These are phyloP conservation scores for Girardinus metallicus DNA, from an alignment of 2,797 vertebrate species.

Conservation along the genomic window DNA sequence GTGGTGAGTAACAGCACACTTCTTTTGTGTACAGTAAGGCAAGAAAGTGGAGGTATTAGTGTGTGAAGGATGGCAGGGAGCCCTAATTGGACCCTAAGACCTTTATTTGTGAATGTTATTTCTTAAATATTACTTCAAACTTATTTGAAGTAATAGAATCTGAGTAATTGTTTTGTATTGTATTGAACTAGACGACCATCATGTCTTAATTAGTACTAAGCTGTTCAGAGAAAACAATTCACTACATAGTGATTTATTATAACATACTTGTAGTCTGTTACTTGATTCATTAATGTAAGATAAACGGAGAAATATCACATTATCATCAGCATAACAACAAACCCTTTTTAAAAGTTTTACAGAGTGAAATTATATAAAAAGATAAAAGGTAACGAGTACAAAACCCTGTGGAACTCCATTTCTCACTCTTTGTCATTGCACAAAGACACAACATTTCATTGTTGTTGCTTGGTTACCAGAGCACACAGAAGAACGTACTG, in stretches of 20 bases:
- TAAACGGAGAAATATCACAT: too few relatives aligned
- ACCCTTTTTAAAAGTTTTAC: neutral
- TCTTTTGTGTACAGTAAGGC: slow-evolving; percentile 69
- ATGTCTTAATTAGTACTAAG: neutral
- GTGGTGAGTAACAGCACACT: slow-evolving; percentile 70
- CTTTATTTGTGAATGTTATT: neutral
- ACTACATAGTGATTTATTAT: too few relatives aligned
- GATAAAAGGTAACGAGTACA: neutral
- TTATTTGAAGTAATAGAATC: neutral
- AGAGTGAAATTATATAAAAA: neutral
- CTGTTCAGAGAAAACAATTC: too few relatives aligned
- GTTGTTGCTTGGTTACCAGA: too few relatives aligned
- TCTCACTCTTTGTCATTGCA: neutral
- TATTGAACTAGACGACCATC: neutral
- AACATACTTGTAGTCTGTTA: too few relatives aligned
- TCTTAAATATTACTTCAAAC: neutral
- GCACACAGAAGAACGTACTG: too few relatives aligned
- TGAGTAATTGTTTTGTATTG: neutral
- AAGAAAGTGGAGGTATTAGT: slow-evolving; percentile 53
- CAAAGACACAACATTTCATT: too few relatives aligned
- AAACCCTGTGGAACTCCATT: neutral
- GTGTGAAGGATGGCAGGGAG: slow-evolving; percentile 15
- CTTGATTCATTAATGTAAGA: too few relatives aligned
- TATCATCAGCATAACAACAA: neutral
- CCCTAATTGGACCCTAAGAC: slow-evolving; percentile 10